A percentile compares a stretch with the other conserved stretches of the same genome.
Conservation (phyloP, 2,888 invertebrate species). For the Bhutanitis thaidina region DNA sequence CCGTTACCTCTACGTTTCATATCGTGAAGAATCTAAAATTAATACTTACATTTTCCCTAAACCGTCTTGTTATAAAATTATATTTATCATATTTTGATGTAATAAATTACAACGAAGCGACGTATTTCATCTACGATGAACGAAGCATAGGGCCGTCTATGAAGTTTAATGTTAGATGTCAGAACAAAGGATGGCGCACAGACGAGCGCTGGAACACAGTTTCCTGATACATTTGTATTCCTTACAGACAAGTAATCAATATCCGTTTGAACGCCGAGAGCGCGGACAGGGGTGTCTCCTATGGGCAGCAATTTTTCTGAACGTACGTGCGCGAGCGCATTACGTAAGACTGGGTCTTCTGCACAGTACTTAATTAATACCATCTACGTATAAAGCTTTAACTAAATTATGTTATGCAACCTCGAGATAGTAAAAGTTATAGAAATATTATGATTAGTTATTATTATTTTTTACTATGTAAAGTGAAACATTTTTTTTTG, state of each 20-base stretch:
- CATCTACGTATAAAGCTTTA: too few species aligned
- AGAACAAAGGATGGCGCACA: conserved; percentile 59
- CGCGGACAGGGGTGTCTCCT: conserved; percentile 53
- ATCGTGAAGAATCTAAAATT: conserved; percentile 35
- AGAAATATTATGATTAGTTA: too few species aligned
- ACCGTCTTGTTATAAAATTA: conserved; percentile 11
- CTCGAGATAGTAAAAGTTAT: too few species aligned
- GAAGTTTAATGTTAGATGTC: conserved; percentile 69
- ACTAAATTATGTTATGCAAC: too few species aligned
- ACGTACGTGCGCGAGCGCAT: conserved; percentile 39
- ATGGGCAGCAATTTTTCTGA: conserved; percentile 50
- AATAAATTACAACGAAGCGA: conserved; percentile 17
- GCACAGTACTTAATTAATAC: neutral
- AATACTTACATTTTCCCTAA: conserved; percentile 26
- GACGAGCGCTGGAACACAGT: conserved; percentile 51
- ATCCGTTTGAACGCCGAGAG: conserved; percentile 59
- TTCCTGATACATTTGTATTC: conserved; percentile 76
- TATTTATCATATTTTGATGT: conserved; percentile 10
- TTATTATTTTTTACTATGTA: too few species aligned
- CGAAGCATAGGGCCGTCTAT: conserved; percentile 42
- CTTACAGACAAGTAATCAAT: conserved; percentile 76
- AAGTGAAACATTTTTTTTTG: too few species aligned
- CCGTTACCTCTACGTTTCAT: conserved; percentile 45
- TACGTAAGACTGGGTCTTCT: conserved; percentile 17
- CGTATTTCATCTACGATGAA: conserved; percentile 23